Percentiles rank a stretch among this genome's conserved stretches.
Evolutionary conservation across 2,888 invertebrate genomes (phyloP).

Genomic region (Xestia c-nigrum): DNA sequence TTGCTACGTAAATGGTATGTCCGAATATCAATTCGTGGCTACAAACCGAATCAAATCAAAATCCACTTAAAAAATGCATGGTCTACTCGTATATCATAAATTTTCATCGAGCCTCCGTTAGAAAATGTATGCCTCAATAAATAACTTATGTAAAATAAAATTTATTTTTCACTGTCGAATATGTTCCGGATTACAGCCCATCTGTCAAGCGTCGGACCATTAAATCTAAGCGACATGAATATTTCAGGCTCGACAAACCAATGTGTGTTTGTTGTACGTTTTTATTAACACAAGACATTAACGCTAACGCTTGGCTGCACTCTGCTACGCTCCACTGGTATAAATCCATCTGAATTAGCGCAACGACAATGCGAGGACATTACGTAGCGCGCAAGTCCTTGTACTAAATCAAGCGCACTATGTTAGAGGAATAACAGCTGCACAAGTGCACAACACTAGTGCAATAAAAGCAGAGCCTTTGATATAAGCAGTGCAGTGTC

Average conservation of each 20-base stretch:
- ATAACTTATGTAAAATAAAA: constrained; percentile 67
- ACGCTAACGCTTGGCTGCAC: constrained; percentile 73
- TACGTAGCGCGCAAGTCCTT: constrained; percentile 76
- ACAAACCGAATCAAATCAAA: constrained; percentile 49
- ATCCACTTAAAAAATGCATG: constrained; percentile 42
- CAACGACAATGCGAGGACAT: constrained; percentile 78
- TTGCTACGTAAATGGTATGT: constrained; percentile 41
- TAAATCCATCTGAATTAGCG: constrained; percentile 83
- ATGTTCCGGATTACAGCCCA: constrained; percentile 78
- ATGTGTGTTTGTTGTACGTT: constrained; percentile 72
- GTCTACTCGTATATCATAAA: constrained; percentile 39
- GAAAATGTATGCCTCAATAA: constrained; percentile 64
- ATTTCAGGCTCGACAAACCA: constrained; percentile 77
- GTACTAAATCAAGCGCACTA: constrained; percentile 79
- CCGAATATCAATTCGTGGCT: constrained; percentile 53
- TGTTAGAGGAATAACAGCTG: constrained; percentile 69
- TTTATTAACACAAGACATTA: constrained; percentile 77
- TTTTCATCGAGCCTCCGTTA: constrained; percentile 50
- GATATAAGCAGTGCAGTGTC: constrained; percentile 48
- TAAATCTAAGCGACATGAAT: constrained; percentile 85
- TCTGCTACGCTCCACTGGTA: constrained; percentile 73
- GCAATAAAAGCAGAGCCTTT: constrained; percentile 58
- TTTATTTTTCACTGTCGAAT: constrained; percentile 76
- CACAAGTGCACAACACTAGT: constrained; percentile 57
- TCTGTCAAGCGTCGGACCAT: constrained; percentile 83